Base-by-base conservation (phyloP, 2,113 vertebrate species). In the Festucalex cinctus region DNA sequence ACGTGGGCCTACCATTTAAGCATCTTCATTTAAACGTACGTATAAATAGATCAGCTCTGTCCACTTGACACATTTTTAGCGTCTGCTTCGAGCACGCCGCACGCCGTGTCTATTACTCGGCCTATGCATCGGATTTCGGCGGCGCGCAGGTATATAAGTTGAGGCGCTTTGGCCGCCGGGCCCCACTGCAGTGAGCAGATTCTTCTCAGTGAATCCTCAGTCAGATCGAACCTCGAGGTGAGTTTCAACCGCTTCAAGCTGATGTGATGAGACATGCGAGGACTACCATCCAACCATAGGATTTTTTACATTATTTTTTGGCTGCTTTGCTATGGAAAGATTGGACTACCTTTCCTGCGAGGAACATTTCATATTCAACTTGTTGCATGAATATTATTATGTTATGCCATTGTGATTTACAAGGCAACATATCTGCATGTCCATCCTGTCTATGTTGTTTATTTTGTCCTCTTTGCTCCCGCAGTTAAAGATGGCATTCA, bases 1-100 rank as follows among this genome's bases (percentile, higher is more conserved):
- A n/a, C 58, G 20, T 22, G 36, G 20, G 84, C 79, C 84, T 90
- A 88, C 92, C 90, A 91, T 92, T 92, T 90, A 92, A 88, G 91
- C 91, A 89, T 91, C 91, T 91, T 93, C 90, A 89, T 92, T 92
- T 92, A 54, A n/a, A 92, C 92, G 91, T 78, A 83, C 74, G 74
- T 90, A 93, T 87, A 91, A 92, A 93, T 92, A 93, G 91, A 91
- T 82, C 86, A 43, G 86, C 87, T 78, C 89, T 92, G 91, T 90
- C 91, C 90, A 88, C 88, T 92, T 87, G 90, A 91, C 89, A 91
- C 74, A 89, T 91, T 92, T 93, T 88, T 88, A 81, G 83, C 71
- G 75, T 75, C 83, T 79, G 78, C 85, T 74, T 78, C 64, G 67
- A 84, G 84, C 79, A 77, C 87, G 85, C 85, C 70, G 85, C 85